These are phyloP conservation scores for Alexandromys fortis DNA, from an alignment of 2,113 vertebrate genomes.

Conservation along the genomic window DNA sequence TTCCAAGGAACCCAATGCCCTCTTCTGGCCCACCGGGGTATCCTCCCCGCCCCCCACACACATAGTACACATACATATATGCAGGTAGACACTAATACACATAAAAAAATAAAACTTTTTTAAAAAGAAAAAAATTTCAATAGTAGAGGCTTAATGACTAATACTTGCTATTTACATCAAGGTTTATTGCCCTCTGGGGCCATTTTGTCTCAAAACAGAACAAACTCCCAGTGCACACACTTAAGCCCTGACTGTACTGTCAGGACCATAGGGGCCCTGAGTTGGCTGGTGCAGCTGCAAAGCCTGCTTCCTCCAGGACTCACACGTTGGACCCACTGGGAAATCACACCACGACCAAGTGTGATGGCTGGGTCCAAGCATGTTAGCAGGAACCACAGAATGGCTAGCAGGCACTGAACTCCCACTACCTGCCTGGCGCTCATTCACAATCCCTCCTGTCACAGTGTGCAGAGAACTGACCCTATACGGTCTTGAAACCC, in stretches of 20 bases:
- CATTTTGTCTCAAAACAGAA: background rate
- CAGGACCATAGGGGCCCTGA: background rate
- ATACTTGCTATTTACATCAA: background rate
- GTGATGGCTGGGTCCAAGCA: no score
- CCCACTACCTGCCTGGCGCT: accelerated
- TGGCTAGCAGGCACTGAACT: background rate
- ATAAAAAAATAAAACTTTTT: background rate
- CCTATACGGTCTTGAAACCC: background rate
- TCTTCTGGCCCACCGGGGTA: background rate
- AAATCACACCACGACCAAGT: background rate
- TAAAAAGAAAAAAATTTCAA: background rate
- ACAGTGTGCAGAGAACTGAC: background rate
- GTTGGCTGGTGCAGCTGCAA: background rate
- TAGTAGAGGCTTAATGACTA: background rate
- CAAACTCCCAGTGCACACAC: background rate
- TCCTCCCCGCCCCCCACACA: background rate
- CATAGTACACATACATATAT: background rate
- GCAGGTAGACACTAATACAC: background rate
- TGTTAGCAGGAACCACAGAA: background rate
- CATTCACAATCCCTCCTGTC: no score
- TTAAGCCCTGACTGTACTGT: background rate
- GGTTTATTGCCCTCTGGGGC: background rate
- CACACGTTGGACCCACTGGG: background rate
- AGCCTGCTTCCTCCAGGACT: background rate
- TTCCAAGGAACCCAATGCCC: background rate